Conservation (phyloP, 2,888 invertebrate genomes). For the Hymenopus coronatus region DNA sequence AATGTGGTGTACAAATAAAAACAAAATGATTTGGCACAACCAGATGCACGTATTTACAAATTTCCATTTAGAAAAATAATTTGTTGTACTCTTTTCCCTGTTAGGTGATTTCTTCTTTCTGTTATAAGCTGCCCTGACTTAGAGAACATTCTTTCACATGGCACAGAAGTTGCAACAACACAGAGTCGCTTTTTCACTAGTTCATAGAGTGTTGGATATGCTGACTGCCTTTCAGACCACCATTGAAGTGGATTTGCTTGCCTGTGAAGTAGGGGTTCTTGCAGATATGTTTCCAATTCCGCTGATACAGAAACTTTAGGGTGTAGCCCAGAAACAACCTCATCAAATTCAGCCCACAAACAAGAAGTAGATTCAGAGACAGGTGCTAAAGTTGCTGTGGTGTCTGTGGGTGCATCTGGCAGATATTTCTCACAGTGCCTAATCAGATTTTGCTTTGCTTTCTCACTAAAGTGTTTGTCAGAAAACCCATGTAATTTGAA, state of each 20-base stretch:
- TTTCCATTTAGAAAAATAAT: background rate
- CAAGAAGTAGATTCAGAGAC: background rate
- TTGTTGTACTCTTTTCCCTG: constrained; percentile 32
- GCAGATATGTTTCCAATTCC: constrained; percentile 35
- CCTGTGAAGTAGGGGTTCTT: constrained; percentile 29
- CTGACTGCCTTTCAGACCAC: constrained; percentile 35
- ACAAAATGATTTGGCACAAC: too few species aligned
- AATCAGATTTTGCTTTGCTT: background rate
- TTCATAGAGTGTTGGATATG: constrained; percentile 35
- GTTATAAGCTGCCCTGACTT: constrained; percentile 37
- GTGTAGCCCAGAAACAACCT: background rate
- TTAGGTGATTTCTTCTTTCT: constrained; percentile 37
- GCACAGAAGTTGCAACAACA: constrained; percentile 39
- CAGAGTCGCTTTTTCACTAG: constrained; percentile 35
- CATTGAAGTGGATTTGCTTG: constrained; percentile 34
- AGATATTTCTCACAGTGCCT: background rate
- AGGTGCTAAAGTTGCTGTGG: background rate
- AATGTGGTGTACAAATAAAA: too few species aligned
- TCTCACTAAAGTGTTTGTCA: background rate
- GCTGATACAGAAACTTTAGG: constrained; percentile 26
- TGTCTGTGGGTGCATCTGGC: background rate
- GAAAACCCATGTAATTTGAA: constrained; percentile 1
- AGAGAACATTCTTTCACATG: constrained; percentile 39
- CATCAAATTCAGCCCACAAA: constrained; percentile 27
- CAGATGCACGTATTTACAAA: background rate